Conservation (phyloP, 2,797 vertebrate genomes). For the Ciconia nigra region DNA sequence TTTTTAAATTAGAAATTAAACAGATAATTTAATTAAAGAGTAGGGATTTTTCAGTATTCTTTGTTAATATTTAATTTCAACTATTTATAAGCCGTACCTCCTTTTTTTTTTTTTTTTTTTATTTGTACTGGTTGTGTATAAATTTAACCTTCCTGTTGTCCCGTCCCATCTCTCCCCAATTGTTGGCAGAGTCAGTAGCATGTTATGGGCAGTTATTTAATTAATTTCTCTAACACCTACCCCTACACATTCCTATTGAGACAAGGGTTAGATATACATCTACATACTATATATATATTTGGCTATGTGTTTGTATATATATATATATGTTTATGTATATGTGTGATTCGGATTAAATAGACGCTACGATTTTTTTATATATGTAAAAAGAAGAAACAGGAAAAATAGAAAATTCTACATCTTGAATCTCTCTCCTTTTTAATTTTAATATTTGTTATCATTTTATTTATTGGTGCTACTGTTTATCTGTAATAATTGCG, state of each 20-base stretch:
- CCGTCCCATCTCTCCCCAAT: constrained; percentile 70
- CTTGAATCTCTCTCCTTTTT: constrained; percentile 82
- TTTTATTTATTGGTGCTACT: constrained; percentile 89
- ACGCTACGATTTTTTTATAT: constrained; percentile 82
- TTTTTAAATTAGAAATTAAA: constrained; percentile 84
- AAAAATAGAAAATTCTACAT: constrained; percentile 83
- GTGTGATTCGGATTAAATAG: constrained; percentile 83
- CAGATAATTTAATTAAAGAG: constrained; percentile 83
- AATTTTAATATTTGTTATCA: constrained; percentile 86
- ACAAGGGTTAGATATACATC: constrained; percentile 81
- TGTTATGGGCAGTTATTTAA: constrained; percentile 79
- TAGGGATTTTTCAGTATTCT: constrained; percentile 93
- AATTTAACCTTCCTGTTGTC: constrained; percentile 72
- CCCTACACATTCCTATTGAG: constrained; percentile 82
- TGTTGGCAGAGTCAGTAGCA: constrained; percentile 78
- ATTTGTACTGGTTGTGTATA: constrained; percentile 76
- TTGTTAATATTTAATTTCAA: constrained; percentile 96
- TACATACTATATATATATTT: constrained; percentile 82
- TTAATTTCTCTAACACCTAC: constrained; percentile 77
- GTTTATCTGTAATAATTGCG: constrained; percentile 85
- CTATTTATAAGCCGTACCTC: constrained; percentile 89
- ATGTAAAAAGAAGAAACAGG: constrained; percentile 81
- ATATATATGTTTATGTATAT: constrained; percentile 85
- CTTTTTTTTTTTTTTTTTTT: constrained; percentile 67
- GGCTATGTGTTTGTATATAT: constrained; percentile 72